phyloP scores from a whole-genome alignment of 1,140 invertebrate species.

The Drosophila melanica region DNA sequence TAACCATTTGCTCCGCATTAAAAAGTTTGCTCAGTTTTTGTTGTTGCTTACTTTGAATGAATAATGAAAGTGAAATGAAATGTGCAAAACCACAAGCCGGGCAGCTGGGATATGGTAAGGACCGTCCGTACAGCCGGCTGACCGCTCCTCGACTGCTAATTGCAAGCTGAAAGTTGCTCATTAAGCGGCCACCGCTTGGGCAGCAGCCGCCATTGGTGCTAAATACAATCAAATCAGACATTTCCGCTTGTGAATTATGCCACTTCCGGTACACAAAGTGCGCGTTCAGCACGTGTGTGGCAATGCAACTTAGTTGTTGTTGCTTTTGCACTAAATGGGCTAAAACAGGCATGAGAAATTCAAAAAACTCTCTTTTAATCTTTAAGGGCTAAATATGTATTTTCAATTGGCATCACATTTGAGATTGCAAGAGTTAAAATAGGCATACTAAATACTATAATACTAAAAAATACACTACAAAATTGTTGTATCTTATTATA shows the following conservation, averaged over 20 bases:
- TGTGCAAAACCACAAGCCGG: constrained; percentile 57
- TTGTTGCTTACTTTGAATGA: constrained; percentile 39
- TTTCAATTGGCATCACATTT: too few species aligned
- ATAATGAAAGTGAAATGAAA: constrained; percentile 79
- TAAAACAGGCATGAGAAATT: not conserved
- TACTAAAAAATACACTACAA: too few species aligned
- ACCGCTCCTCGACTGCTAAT: constrained; percentile 47
- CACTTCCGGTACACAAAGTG: constrained; percentile 69
- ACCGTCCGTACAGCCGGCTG: constrained; percentile 2
- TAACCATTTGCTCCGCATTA: constrained; percentile 68
- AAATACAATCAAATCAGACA: constrained; percentile 77
- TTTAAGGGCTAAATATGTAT: too few species aligned
- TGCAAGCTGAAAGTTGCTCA: constrained; percentile 77
- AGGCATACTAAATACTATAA: too few species aligned
- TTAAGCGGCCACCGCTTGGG: constrained; percentile 49
- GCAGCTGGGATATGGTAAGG: constrained; percentile 10
- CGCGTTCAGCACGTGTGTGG: constrained; percentile 52
- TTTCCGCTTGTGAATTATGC: constrained; percentile 73
- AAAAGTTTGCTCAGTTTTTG: constrained; percentile 61
- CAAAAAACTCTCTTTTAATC: not conserved
- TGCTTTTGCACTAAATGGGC: not conserved
- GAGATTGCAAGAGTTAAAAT: too few species aligned
- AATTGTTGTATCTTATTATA: too few species aligned
- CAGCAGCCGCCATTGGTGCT: constrained; percentile 37
- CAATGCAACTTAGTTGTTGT: constrained; percentile 16